phyloP scores from a whole-genome alignment of 2,113 vertebrate genomes.

The Sebastes schlegelii region DNA sequence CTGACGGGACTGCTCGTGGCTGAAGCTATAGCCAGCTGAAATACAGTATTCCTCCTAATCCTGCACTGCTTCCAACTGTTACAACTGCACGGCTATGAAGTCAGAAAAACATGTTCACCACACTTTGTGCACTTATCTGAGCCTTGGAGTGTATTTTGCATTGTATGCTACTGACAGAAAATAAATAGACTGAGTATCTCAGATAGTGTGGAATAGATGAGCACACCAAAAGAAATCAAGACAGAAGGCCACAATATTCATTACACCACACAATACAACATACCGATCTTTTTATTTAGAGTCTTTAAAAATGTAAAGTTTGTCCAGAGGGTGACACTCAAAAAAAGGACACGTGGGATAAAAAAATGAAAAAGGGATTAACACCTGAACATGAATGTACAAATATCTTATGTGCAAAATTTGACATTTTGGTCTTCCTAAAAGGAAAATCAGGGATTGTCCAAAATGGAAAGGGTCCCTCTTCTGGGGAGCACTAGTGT shows the following conservation, averaged over 20 bases:
- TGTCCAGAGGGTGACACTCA: not conserved
- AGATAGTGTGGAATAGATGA: not conserved
- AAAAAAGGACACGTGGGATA: not conserved
- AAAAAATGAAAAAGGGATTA: not conserved
- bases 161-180: not conserved
- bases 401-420: not conserved
- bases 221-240: not conserved
- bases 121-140: not conserved
- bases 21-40: slow-evolving; percentile 11
- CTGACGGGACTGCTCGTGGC: slow-evolving; percentile 6
- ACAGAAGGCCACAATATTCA: not conserved
- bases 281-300: not conserved
- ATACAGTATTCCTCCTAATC: not conserved
- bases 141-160: not conserved
- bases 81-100: not conserved
- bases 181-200: not conserved
- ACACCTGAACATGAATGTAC: too few relatives aligned
- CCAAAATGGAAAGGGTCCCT: not conserved
- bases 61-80: not conserved
- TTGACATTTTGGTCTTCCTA: not conserved
- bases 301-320: not conserved
- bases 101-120: not conserved
- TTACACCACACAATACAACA: not conserved
- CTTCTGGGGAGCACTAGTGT: not conserved
- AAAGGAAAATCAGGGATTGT: not conserved